Conservation (phyloP, 1,140 invertebrate species). For the Drosophila carrolli region DNA sequence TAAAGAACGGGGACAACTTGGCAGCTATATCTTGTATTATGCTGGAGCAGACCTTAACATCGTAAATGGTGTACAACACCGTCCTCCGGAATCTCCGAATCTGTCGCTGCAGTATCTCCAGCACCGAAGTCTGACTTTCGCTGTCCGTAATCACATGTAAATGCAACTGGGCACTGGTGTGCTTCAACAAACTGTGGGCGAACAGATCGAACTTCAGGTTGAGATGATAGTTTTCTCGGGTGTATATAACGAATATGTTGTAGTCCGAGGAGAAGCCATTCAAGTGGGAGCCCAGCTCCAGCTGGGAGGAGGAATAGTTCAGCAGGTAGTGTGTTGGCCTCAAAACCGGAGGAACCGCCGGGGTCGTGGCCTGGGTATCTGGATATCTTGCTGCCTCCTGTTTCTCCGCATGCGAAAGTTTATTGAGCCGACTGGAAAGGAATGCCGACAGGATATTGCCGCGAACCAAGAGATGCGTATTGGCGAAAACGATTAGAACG, state of each 20-base stretch:
- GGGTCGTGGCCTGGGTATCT: conserved; percentile 29
- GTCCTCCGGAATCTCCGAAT: conserved; percentile 84
- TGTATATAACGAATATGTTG: conserved; percentile 82
- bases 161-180: conserved; percentile 85
- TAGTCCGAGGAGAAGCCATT: conserved; percentile 58
- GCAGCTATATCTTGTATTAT: conserved; percentile 88
- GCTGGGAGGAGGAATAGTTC: conserved; percentile 61
- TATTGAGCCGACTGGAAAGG: conserved; percentile 55
- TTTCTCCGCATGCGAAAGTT: conserved; percentile 44
- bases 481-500: conserved; percentile 71
- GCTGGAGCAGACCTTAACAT: conserved; percentile 87
- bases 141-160: conserved; percentile 90
- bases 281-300: conserved; percentile 42
- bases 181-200: conserved; percentile 86
- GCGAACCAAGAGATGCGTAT: conserved; percentile 67
- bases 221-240: conserved; percentile 86
- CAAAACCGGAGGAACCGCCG: conserved; percentile 38
- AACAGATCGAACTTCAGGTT: conserved; percentile 87
- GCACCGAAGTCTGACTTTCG: conserved; percentile 87
- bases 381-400: conserved; percentile 41
- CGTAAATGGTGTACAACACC: conserved; percentile 86
- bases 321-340: conserved; percentile 61
- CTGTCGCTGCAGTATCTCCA: conserved; percentile 85
- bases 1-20: conserved; percentile 91
- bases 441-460: conserved; percentile 67